phyloP scores from a whole-genome alignment of 2,113 vertebrate genomes.

The mouse (Mus musculus) region DNA sequence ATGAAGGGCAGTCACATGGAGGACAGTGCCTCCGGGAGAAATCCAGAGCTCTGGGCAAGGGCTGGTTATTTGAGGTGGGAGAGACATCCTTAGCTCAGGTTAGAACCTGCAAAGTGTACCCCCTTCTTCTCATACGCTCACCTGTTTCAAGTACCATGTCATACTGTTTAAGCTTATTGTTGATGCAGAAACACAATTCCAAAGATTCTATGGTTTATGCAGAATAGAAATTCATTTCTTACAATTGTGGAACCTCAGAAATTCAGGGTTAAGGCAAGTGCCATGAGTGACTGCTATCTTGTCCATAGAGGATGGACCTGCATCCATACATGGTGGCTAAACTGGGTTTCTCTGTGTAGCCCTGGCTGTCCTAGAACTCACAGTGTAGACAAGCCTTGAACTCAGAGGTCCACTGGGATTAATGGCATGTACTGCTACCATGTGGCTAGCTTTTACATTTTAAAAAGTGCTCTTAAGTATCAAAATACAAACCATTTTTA shows the following conservation, averaged over 20 bases:
- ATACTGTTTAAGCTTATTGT: background rate
- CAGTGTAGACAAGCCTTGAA: background rate
- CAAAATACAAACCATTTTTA: background rate
- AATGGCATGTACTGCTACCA: background rate
- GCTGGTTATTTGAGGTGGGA: background rate
- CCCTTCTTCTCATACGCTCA: no score
- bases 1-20: background rate
- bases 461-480: background rate
- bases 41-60: background rate
- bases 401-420: background rate
- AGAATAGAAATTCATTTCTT: background rate
- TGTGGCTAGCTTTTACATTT: background rate
- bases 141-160: background rate
- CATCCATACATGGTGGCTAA: accelerated
- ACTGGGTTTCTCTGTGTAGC: background rate
- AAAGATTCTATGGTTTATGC: background rate
- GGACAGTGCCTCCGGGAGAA: background rate
- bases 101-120: background rate
- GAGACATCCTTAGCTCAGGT: background rate
- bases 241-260: background rate
- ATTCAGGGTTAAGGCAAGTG: background rate
- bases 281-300: background rate
- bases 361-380: background rate
- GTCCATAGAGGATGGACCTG: background rate
- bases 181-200: background rate